Evolutionary conservation across 2,113 vertebrate species (phyloP), one percentile per base, ranked within the genome.

Genomic region (Epinephelus lanceolatus): DNA sequence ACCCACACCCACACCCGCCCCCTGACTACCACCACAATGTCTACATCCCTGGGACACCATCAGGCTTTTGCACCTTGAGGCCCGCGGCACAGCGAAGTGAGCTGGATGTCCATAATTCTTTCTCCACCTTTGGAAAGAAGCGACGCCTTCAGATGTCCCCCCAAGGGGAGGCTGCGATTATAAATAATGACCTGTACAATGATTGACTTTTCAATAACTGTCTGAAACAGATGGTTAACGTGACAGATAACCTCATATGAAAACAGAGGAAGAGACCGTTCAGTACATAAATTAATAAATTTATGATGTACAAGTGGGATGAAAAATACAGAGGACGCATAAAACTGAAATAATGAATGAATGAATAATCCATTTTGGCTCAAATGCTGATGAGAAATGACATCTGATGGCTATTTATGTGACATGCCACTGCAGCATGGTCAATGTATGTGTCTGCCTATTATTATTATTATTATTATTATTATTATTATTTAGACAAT

Each of bases 71-170:
- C 80, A 96, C 96, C 65, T 93, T 96, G 88, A 95, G 97, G 81
- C 96, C 97, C 1, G 23, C 82, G 0, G 93, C 65, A 0, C 94
- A 94, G 66, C 95, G 96, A 76, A 94, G 94, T 5, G 96, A 97
- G 63, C 85, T 93, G 42, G 97, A 97, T 30, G 96, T 95, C 86
- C 96, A 97, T 91, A 97, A 97, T 92, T 95, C 96, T 72, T 98
- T 98, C 92, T 97, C 97, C 69, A 98, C 97, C 66, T 98, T 98
- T 81, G 97, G 97, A 71, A 98, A 98, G 92, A 97, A 95, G 87
- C 94, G 96, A 56, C 97, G 96, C 81, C 96, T 97, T 84, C 94
- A 94, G 88, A 96, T 96, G 53, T 95, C 96, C 55, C 95, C 96
- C 62, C 94, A 95, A 51, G 97, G 96, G 49, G 95, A 95, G 23